Conservation (phyloP, 2,888 invertebrate genomes). For the Scelioninae gen. 2 region DNA sequence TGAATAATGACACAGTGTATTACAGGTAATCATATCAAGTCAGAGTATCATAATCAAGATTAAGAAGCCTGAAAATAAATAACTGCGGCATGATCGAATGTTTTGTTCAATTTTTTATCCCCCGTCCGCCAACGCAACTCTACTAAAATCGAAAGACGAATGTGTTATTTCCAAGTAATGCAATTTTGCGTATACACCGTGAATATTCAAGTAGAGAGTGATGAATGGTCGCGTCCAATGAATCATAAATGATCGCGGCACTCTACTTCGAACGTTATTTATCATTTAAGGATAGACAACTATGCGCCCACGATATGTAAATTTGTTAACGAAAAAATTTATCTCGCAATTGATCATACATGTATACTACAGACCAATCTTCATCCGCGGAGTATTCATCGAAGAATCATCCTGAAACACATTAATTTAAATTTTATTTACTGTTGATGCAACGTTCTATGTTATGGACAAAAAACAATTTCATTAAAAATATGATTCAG, state of each 20-base stretch:
- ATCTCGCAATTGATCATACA: no score
- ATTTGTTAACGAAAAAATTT: slow-evolving; percentile 25
- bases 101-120: neutral
- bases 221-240: slow-evolving; percentile 31
- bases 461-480: no score
- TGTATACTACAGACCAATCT: no score
- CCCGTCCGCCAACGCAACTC: neutral
- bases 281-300: slow-evolving; percentile 32
- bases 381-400: no score
- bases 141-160: slow-evolving; percentile 31
- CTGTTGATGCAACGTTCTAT: no score
- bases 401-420: no score
- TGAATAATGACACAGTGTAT: no score
- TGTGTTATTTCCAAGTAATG: slow-evolving; percentile 34
- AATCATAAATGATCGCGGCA: slow-evolving; percentile 32
- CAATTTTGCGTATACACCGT: slow-evolving; percentile 32
- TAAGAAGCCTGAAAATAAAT: no score
- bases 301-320: slow-evolving; percentile 24
- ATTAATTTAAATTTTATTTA: no score
- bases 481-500: no score
- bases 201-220: slow-evolving; percentile 27
- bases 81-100: slow-evolving; percentile 1
- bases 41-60: no score
- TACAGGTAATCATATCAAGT: no score
- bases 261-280: slow-evolving; percentile 22